Evolutionary conservation across 2,113 vertebrate species (phyloP), one percentile per base, ranked within the genome.

Genomic region (Pygoscelis antarcticus): DNA sequence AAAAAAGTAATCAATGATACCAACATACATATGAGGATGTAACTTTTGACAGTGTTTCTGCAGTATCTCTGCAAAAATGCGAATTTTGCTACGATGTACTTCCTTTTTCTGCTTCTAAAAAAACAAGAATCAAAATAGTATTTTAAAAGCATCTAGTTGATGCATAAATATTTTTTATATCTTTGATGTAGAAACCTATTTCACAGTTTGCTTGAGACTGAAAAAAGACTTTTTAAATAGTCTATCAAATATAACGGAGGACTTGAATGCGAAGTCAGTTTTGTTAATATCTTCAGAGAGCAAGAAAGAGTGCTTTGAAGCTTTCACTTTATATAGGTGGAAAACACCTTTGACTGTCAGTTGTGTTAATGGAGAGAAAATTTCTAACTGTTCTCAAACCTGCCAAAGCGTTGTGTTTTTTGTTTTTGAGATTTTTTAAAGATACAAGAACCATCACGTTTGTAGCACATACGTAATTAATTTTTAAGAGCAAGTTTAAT

Each of bases 371-470:
- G 88, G 85, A 97, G 70, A 93, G 89, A 96, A 94, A 90, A 92
- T 91, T 86, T 97, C 91, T 96, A 97, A 98, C 96, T 97, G 77
- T 90, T 84, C 93, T 90, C 87, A 96, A 89, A 77, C 82, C 93
- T 98, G 97, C 86, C 97, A 97, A 95, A 97, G 61, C 69, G 6
- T 72, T 95, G 89, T 96, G 77, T 30, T 82, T 94, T 97, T 96
- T 97, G 90, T 34, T 93, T 95, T 96, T 95, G 90, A 96, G 65
- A 89, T 83, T 89, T 90, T 87, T 89, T 68, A 78, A 94, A 96
- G 83, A 98, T 97, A 96, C 84, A 98, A 98, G 98, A 97, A 94
- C 77, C 88, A 97, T 98, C 97, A 97, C 26, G 96, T 89, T 97
- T 95, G 81, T 72, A 96, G 64, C 38, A 93, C 93, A 96, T 84